Conservation (phyloP, 1,140 invertebrate species). For the Potamilus streckersoni region DNA sequence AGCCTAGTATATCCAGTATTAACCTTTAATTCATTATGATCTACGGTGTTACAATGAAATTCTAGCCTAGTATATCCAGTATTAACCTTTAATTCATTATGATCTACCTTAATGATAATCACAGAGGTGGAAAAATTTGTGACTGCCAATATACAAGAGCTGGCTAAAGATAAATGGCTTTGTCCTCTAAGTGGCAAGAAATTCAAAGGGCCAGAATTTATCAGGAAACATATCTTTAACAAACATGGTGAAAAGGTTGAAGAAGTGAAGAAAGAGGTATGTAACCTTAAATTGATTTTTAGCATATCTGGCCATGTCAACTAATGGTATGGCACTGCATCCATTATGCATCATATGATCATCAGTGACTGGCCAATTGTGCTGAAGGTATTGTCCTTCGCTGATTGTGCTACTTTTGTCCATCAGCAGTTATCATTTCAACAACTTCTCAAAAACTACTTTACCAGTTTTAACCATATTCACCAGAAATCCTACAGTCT, state of each 20-base stretch:
- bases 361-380: not conserved
- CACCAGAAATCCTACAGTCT: no score
- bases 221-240: conserved; percentile 98
- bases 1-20: no score
- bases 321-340: no score
- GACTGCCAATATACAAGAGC: conserved; percentile 81
- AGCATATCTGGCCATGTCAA: not conserved
- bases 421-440: no score
- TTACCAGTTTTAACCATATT: no score
- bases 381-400: no score
- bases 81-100: not conserved
- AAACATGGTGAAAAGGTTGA: conserved; percentile 97
- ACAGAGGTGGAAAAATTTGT: conserved; percentile 68
- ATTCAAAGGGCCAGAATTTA: conserved; percentile 99
- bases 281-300: conserved; percentile 7
- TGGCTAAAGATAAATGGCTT: conserved; percentile 98
- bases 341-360: no score
- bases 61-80: no score
- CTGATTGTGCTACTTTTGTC: no score
- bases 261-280: conserved; percentile 93
- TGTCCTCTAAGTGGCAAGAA: conserved; percentile 99
- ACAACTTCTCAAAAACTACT: no score
- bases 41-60: no score
- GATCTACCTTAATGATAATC: conserved; percentile 48
- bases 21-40: no score